Conservation (phyloP, 1,140 invertebrate species). For the Samia ricini region DNA sequence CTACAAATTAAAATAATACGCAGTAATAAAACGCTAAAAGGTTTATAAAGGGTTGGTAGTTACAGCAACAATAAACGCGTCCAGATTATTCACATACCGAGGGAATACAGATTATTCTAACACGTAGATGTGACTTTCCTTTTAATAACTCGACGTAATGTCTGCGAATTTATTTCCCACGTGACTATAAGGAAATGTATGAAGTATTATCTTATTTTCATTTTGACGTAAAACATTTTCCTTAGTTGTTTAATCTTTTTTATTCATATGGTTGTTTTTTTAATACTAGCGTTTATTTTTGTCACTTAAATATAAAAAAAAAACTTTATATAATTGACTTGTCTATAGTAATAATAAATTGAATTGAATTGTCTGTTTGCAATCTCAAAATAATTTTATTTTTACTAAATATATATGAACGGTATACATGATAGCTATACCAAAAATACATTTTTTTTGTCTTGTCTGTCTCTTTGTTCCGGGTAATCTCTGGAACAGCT, state of each 20-base stretch:
- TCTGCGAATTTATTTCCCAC: background rate
- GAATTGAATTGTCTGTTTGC: too few relatives aligned
- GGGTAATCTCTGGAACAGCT: too few relatives aligned
- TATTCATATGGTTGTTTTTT: background rate
- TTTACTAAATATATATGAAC: too few relatives aligned
- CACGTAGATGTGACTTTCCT: background rate
- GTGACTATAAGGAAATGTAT: background rate
- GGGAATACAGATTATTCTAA: slow-evolving; percentile 7
- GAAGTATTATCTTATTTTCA: background rate
- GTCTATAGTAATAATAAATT: too few relatives aligned
- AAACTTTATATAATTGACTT: too few relatives aligned
- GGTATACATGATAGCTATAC: too few relatives aligned
- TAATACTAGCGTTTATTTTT: background rate
- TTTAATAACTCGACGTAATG: background rate
- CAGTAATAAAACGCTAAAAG: slow-evolving; percentile 24
- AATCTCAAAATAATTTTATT: too few relatives aligned
- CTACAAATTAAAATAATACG: slow-evolving; percentile 25
- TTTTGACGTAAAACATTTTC: background rate
- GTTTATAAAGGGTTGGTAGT: slow-evolving; percentile 20
- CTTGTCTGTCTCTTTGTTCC: too few relatives aligned
- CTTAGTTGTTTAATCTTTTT: background rate
- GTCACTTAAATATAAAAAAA: too few relatives aligned
- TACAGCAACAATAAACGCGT: slow-evolving; percentile 33
- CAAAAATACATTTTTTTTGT: too few relatives aligned
- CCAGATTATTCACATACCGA: slow-evolving; percentile 30